Percentiles rank a stretch among this genome's conserved stretches.
phyloP scores from a whole-genome alignment of 1,140 invertebrate species.

The Gonatopus flavifemur region DNA sequence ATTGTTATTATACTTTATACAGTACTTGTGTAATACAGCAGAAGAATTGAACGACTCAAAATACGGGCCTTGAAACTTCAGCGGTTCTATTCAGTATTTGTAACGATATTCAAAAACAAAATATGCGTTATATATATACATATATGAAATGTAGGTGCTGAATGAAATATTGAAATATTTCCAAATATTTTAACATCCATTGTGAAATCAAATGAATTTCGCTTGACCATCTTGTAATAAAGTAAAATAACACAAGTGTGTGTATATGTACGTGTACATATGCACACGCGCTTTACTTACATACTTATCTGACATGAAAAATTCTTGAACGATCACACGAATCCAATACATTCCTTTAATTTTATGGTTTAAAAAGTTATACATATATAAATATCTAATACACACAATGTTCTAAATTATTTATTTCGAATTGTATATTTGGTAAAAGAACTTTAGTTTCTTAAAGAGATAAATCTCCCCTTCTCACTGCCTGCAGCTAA shows the following conservation, averaged over 20 bases:
- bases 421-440: constrained; percentile 1
- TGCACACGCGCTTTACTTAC: too few relatives aligned
- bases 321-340: constrained; percentile 4
- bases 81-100: too few relatives aligned
- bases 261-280: too few relatives aligned
- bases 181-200: neutral
- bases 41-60: too few relatives aligned
- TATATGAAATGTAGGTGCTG: too few relatives aligned
- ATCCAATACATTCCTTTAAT: constrained; percentile 19
- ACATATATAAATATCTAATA: constrained; percentile 19
- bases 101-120: too few relatives aligned
- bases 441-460: constrained; percentile 6
- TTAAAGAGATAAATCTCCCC: constrained; percentile 11
- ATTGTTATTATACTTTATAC: too few relatives aligned
- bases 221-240: constrained; percentile 10
- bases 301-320: neutral
- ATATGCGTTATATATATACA: too few relatives aligned
- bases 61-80: too few relatives aligned
- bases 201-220: constrained; percentile 7
- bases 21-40: too few relatives aligned
- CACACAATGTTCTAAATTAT: constrained; percentile 1
- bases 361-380: too few relatives aligned
- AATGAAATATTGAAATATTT: neutral
- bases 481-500: constrained; percentile 15
- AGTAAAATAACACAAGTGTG: too few relatives aligned